Conservation (phyloP, 2,113 vertebrate species). For the Centropus unirufus region DNA sequence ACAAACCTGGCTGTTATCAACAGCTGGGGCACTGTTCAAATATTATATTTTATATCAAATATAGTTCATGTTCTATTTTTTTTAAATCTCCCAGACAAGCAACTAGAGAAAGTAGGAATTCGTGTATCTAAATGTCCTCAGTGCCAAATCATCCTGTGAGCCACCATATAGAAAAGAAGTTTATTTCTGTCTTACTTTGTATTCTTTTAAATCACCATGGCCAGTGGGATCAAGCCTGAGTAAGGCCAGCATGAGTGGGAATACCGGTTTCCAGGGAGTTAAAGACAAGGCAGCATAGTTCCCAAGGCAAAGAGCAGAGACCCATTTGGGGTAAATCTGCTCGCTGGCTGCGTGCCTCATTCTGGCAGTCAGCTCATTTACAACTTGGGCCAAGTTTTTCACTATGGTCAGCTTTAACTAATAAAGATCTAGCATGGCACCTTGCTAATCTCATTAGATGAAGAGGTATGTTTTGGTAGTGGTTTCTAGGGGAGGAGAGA, state of each 20-base stretch:
- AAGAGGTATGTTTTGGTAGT: neutral
- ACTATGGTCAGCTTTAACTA: constrained; percentile 48
- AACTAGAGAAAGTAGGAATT: neutral
- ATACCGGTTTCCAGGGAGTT: constrained; percentile 7
- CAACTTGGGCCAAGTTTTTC: neutral
- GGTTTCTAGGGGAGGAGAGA: neutral
- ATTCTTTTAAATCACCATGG: neutral
- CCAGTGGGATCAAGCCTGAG: neutral
- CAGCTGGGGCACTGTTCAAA: neutral
- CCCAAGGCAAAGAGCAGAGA: constrained; percentile 1
- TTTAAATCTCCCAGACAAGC: neutral
- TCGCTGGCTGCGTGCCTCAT: constrained; percentile 30
- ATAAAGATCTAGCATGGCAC: constrained; percentile 23
- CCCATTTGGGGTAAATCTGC: constrained; percentile 41
- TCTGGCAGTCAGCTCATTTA: constrained; percentile 3
- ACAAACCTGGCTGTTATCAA: neutral
- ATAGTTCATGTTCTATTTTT: no score
- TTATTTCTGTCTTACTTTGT: neutral
- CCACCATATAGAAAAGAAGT: neutral
- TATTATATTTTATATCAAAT: no score
- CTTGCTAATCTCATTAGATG: constrained; percentile 43
- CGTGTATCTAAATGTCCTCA: neutral
- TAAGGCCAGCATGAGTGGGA: neutral
- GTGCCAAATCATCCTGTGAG: neutral
- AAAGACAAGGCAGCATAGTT: neutral